A percentile compares a stretch with the other conserved stretches of the same genome.
Evolutionary conservation across 2,888 invertebrate species (phyloP).

Genomic region (Drosophila gaucha): DNA sequence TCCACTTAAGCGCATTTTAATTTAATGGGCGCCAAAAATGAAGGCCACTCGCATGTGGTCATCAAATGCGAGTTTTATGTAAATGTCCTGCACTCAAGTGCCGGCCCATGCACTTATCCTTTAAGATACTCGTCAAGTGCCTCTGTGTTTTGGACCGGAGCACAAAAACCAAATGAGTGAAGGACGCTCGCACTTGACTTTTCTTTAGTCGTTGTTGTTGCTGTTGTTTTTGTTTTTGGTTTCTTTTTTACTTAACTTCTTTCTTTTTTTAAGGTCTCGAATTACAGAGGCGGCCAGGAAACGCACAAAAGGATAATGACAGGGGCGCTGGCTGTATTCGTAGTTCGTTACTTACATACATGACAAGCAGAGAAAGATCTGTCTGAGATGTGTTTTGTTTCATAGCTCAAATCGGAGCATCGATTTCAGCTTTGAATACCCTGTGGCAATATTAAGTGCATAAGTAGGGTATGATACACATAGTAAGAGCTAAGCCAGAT

Average conservation of each 20-base stretch:
- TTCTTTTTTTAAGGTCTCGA: constrained; percentile 23
- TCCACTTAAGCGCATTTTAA: constrained; percentile 58
- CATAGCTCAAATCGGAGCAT: constrained; percentile 20
- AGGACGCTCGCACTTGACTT: constrained; percentile 36
- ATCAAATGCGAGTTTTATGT: constrained; percentile 68
- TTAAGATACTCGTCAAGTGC: constrained; percentile 50
- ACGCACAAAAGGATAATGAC: constrained; percentile 54
- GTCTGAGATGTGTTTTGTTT: constrained; percentile 23
- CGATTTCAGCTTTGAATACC: constrained; percentile 30
- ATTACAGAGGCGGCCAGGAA: constrained; percentile 55
- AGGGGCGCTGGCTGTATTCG: constrained; percentile 35
- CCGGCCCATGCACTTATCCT: constrained; percentile 53
- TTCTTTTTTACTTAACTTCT: constrained; percentile 4
- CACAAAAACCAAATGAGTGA: constrained; percentile 21
- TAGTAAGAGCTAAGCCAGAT: too few species aligned
- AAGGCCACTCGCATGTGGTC: constrained; percentile 28
- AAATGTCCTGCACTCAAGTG: constrained; percentile 61
- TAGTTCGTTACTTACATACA: constrained; percentile 36
- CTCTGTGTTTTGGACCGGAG: constrained; percentile 7
- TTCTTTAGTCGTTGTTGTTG: background rate
- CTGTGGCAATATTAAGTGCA: background rate
- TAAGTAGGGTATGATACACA: background rate
- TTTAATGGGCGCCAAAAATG: constrained; percentile 52
- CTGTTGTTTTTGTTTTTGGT: background rate
- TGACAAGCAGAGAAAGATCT: constrained; percentile 29